Evolutionary conservation across 2,888 invertebrate species (phyloP), one percentile per base, ranked within the genome.

Genomic region (Orchesella flavescens): DNA sequence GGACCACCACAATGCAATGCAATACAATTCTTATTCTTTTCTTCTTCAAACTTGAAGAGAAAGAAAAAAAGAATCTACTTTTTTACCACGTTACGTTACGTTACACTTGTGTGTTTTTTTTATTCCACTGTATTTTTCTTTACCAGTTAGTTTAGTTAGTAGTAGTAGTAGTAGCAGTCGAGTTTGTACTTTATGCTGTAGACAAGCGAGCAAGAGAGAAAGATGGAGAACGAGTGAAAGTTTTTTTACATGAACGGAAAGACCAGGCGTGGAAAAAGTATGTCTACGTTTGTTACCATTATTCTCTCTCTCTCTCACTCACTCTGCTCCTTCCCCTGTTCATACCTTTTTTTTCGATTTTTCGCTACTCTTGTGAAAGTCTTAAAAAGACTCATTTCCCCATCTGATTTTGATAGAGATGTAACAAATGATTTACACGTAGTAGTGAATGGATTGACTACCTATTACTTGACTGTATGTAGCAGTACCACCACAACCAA

Each of bases 361-460:
- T 68, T 24, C 43, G 23, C 72, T 17, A 15, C 5, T 13, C 13
- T 57, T 4, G n/a, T 34, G 12, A 59, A 49, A 12, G 21, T 23
- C 24, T 66, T 66, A 46, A 24, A 75, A 65, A 19, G 24, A 69
- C 68, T 81, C 75, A 69, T 75, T 74, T 57, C 72, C 63, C 69
- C 82, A 82, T 75, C 76, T 76, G 76, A 82, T 82, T 82, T 82
- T 76, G 76, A 82, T 72, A 46, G 82, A 76, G 82, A 76, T 76
- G 76, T 71, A 82, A 76, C 76, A 76, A 82, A 82, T 76, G 71
- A 82, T 76, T 82, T 82, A 46, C 82, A 82, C 80, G 59, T 81
- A 69, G 57, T 49, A 46, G 34, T 34, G 34, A 75, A 69, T 81
- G 81, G 69, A 81, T 61, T 75, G 23, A 66, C 55, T 79, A 57